Conservation (phyloP, 2,113 vertebrate species). For the Mellivora capensis region DNA sequence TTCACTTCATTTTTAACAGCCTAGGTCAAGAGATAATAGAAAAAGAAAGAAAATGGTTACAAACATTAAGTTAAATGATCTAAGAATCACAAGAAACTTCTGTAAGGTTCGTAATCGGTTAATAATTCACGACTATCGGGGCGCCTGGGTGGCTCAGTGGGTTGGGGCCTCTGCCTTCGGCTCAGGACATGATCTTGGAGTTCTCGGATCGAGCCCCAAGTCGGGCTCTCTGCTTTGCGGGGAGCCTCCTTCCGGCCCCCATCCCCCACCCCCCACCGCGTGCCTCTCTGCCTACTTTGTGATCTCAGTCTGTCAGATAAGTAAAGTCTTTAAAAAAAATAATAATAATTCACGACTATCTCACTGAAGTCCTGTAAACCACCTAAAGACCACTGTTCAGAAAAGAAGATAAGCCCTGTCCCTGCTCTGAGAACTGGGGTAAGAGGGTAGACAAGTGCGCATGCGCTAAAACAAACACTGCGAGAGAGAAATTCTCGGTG, state of each 20-base stretch:
- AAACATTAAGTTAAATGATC: neutral
- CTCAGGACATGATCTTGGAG: no score
- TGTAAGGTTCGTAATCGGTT: slow-evolving; percentile 12
- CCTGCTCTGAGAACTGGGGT: neutral
- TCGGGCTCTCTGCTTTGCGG: no score
- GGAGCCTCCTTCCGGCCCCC: no score
- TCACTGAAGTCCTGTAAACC: neutral
- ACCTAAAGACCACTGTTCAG: neutral
- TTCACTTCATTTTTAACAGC: slow-evolving; percentile 99
- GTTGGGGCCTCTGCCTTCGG: no score
- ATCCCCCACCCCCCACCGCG: no score
- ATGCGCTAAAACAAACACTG: fast-evolving
- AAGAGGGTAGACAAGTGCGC: neutral
- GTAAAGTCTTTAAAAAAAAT: no score
- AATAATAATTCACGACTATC: slow-evolving; percentile 6
- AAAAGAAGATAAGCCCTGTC: neutral
- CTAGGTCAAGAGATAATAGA: slow-evolving; percentile 80
- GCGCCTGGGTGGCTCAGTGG: no score
- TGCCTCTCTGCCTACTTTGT: no score
- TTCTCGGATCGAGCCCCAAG: no score
- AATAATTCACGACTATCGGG: neutral
- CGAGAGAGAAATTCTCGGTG: neutral
- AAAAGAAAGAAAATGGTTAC: slow-evolving; percentile 38
- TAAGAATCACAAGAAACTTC: neutral
- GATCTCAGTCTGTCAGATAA: no score